phyloP scores from a whole-genome alignment of 2,797 vertebrate genomes.

The Anabacerthia variegaticeps region DNA sequence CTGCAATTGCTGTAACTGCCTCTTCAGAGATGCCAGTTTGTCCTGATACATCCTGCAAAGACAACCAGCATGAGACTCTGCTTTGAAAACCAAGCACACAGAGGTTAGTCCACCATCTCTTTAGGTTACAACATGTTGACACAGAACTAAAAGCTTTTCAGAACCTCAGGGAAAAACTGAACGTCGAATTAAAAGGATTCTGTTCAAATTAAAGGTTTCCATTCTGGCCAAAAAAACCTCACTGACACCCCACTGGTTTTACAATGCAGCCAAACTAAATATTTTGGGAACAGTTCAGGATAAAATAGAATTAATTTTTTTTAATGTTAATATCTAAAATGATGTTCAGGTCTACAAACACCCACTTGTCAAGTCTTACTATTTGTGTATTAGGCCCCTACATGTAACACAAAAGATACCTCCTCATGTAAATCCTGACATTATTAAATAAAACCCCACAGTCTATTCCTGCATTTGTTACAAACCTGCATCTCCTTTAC shows the following conservation, averaged over 20 bases:
- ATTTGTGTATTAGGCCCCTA: not conserved
- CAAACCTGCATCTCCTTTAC: not conserved
- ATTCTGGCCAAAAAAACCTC: not conserved
- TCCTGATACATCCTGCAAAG: conserved; percentile 95
- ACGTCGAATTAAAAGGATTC: not conserved
- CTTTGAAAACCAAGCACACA: not conserved
- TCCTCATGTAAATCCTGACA: not conserved
- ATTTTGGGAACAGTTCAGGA: not conserved
- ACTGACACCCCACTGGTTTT: not conserved
- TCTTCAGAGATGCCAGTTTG: conserved; percentile 94
- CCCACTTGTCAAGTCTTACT: not conserved
- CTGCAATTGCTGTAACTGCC: conserved; percentile 93
- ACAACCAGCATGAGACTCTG: not conserved
- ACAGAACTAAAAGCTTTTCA: not conserved
- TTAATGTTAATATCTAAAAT: not conserved
- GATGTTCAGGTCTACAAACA: not conserved
- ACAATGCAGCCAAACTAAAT: not conserved
- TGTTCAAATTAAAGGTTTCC: not conserved
- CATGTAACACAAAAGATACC: not conserved
- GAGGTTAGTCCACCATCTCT: not conserved
- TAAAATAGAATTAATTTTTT: not conserved
- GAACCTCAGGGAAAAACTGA: not conserved
- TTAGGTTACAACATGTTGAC: not conserved
- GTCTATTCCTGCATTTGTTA: not conserved
- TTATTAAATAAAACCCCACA: not conserved